Percentiles rank a stretch among this genome's conserved stretches.
Conservation (phyloP, 1,140 invertebrate genomes). For the Scaptodrosophila lebanonensis region DNA sequence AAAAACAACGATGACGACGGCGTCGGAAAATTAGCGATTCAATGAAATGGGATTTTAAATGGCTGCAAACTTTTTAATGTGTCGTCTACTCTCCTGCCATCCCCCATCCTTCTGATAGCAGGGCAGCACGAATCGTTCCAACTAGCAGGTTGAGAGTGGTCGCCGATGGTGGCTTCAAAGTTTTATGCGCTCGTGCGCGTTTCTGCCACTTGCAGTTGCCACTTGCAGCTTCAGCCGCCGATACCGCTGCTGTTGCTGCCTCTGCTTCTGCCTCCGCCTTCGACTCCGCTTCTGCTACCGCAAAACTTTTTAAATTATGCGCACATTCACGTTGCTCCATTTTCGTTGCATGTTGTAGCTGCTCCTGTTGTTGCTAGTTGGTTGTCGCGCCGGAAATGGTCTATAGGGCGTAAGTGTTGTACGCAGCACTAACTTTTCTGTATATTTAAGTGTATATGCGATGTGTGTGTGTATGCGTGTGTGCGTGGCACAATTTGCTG, state of each 20-base stretch:
- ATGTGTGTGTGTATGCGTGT: too few relatives aligned
- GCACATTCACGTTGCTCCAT: slow-evolving; percentile 54
- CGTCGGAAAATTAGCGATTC: slow-evolving; percentile 76
- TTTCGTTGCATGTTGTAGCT: background rate
- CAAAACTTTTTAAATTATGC: slow-evolving; percentile 73
- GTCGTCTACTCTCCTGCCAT: slow-evolving; percentile 26
- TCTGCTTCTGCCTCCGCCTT: too few relatives aligned
- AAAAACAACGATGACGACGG: slow-evolving; percentile 36
- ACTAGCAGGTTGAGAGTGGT: too few relatives aligned
- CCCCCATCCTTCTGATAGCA: background rate
- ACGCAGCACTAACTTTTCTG: too few relatives aligned
- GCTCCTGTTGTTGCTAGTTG: slow-evolving; percentile 4
- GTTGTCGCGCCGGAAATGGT: slow-evolving; percentile 62
- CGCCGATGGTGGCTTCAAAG: slow-evolving; percentile 37
- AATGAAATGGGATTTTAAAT: slow-evolving; percentile 77
- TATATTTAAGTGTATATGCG: too few relatives aligned
- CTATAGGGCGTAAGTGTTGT: slow-evolving; percentile 71
- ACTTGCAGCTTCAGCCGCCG: slow-evolving; percentile 56
- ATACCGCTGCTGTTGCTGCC: too few relatives aligned
- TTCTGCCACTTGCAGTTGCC: slow-evolving; percentile 63
- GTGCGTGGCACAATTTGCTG: slow-evolving; percentile 52
- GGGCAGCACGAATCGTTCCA: too few relatives aligned
- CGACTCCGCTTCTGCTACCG: too few relatives aligned
- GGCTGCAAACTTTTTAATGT: slow-evolving; percentile 76
- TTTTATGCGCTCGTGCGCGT: slow-evolving; percentile 39